These are phyloP conservation scores for Paragorgia papillata DNA, from an alignment of 92 coral and sea anemone species.

Conservation along the genomic window DNA sequence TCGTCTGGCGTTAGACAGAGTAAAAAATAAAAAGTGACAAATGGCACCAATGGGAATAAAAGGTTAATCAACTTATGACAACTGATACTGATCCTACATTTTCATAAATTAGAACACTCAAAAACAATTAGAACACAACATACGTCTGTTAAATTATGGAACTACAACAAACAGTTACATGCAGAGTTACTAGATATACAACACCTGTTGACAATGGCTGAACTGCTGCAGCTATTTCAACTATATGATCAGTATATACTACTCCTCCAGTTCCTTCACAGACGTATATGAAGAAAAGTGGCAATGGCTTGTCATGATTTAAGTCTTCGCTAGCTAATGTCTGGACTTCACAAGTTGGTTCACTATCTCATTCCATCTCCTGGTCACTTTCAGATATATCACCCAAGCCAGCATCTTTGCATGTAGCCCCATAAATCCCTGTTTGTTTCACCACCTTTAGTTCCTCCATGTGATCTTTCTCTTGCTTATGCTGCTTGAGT, in stretches of 20 bases:
- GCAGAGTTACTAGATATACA: neutral
- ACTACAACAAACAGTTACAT: neutral
- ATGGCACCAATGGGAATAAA: no score
- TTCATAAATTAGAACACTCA: neutral
- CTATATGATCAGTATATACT: slow-evolving; percentile 54
- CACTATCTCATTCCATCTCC: slow-evolving; percentile 3
- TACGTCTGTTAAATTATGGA: neutral
- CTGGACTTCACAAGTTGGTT: neutral
- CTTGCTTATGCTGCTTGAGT: slow-evolving; percentile 44
- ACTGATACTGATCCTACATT: neutral
- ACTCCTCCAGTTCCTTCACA: slow-evolving; percentile 56
- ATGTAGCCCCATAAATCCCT: slow-evolving; percentile 13
- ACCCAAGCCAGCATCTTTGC: neutral
- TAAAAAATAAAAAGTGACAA: no score
- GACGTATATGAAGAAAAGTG: slow-evolving; percentile 49
- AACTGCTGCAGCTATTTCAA: slow-evolving; percentile 57
- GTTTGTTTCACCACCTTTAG: slow-evolving; percentile 35
- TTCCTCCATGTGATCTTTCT: slow-evolving; percentile 28
- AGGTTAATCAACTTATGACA: neutral
- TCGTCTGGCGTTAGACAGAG: no score
- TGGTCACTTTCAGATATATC: neutral
- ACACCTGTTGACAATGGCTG: slow-evolving; percentile 44
- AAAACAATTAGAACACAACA: neutral
- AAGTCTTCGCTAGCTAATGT: neutral
- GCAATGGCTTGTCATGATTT: slow-evolving; percentile 2